phyloP scores from a whole-genome alignment of 1,140 invertebrate genomes.

The Drosophila fuyamai region DNA sequence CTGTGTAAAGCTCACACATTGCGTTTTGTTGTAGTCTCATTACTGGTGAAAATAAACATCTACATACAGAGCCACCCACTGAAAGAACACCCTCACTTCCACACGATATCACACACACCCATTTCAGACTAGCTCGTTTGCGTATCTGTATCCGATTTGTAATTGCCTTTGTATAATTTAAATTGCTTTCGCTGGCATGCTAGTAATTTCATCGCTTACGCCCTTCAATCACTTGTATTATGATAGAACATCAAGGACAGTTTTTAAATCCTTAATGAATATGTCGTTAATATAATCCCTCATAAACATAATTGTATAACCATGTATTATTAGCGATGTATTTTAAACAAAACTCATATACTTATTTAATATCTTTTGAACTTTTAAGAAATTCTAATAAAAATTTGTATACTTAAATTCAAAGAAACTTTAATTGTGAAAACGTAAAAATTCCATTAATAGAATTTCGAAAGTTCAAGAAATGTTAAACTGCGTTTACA shows the following conservation, averaged over 20 bases:
- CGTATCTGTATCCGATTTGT: neutral
- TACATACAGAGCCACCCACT: constrained; percentile 14
- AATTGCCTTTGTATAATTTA: neutral
- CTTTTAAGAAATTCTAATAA: neutral
- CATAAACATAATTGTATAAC: neutral
- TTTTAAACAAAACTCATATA: neutral
- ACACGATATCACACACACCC: constrained; percentile 30
- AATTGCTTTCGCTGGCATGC: constrained; percentile 32
- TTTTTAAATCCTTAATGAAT: neutral
- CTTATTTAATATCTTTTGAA: neutral
- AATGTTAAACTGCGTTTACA: constrained; percentile 1
- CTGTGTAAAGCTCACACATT: constrained; percentile 48
- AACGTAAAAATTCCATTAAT: no score
- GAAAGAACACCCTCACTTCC: constrained; percentile 6
- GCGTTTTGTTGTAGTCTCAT: constrained; percentile 80
- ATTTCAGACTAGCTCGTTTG: constrained; percentile 27
- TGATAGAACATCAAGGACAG: neutral
- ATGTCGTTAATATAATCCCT: neutral
- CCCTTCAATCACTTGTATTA: neutral
- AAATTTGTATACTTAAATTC: no score
- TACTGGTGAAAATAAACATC: constrained; percentile 70
- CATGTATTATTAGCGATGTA: neutral
- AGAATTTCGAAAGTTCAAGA: neutral
- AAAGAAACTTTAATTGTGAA: no score
- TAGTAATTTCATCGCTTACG: neutral